A percentile compares a stretch with the other conserved stretches of the same genome.
Evolutionary conservation across 2,797 vertebrate genomes (phyloP).

Genomic region (Etheostoma nigrum): DNA sequence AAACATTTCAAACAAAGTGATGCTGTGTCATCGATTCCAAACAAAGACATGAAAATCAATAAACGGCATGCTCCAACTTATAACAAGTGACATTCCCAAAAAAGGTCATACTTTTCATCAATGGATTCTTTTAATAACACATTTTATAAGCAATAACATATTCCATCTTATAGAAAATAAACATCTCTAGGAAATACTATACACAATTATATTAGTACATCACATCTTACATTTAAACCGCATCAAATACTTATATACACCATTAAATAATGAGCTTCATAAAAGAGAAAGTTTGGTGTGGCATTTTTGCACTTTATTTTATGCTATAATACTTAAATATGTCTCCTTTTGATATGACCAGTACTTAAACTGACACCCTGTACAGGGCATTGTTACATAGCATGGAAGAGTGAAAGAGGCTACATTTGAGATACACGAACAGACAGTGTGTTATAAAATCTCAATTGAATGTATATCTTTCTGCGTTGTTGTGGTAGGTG

Average conservation of each 20-base stretch:
- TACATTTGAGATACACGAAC: conserved; percentile 78
- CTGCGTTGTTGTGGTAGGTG: conserved; percentile 52
- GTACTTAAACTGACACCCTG: conserved; percentile 56
- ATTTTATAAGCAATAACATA: conserved; percentile 92
- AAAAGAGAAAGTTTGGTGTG: conserved; percentile 81
- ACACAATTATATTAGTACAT: conserved; percentile 93
- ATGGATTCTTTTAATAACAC: conserved; percentile 88
- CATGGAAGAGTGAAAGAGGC: conserved; percentile 72
- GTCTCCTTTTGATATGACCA: conserved; percentile 76
- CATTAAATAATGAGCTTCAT: conserved; percentile 84
- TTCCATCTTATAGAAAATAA: conserved; percentile 93
- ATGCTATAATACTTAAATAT: conserved; percentile 81
- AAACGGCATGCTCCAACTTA: conserved; percentile 80
- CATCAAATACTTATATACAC: conserved; percentile 91
- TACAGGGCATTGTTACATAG: conserved; percentile 60
- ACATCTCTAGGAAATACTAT: conserved; percentile 94
- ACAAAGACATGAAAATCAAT: conserved; percentile 81
- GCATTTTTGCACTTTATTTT: conserved; percentile 77
- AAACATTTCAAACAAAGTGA: conserved; percentile 86
- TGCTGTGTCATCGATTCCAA: conserved; percentile 81
- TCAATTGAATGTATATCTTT: conserved; percentile 47
- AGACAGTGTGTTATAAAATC: conserved; percentile 59
- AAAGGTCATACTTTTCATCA: conserved; percentile 79
- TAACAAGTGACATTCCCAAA: conserved; percentile 84
- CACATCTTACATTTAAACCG: conserved; percentile 93